Evolutionary conservation across 2,888 invertebrate species (phyloP).

Genomic region (Strigamia maritima): DNA sequence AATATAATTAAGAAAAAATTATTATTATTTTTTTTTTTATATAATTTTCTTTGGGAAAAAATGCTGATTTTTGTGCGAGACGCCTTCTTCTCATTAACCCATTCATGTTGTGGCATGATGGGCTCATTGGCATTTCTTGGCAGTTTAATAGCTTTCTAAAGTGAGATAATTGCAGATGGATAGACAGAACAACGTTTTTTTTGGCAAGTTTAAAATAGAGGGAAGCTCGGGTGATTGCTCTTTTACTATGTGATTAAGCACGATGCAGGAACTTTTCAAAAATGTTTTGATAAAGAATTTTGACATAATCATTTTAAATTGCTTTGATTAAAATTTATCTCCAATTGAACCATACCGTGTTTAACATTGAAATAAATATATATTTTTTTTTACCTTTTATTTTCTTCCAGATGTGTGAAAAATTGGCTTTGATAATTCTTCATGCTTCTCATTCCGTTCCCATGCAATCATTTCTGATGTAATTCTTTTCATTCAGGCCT

Average conservation of each 20-base stretch:
- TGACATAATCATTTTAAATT: not conserved
- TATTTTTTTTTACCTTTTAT: not conserved
- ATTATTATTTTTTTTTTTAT: not conserved
- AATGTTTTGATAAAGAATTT: not conserved
- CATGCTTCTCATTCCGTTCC: slow-evolving; percentile 28
- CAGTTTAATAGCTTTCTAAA: slow-evolving; percentile 4
- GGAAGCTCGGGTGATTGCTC: slow-evolving; percentile 4
- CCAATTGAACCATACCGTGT: not conserved
- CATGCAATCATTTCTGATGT: slow-evolving; percentile 21
- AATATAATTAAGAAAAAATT: not conserved
- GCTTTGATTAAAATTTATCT: not conserved
- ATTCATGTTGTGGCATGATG: not conserved
- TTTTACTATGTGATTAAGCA: not conserved
- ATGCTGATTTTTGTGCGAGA: not conserved
- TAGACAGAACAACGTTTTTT: slow-evolving; percentile 4
- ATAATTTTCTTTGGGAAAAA: not conserved
- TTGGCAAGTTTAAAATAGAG: not conserved
- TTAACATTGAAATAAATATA: not conserved
- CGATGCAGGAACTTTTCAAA: not conserved
- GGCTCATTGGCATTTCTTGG: not conserved
- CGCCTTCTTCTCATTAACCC: slow-evolving; percentile 2
- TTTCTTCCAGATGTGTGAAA: not conserved
- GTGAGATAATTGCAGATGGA: not conserved
- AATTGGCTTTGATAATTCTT: slow-evolving; percentile 36
- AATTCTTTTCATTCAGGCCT: slow-evolving; percentile 58